Conservation (phyloP, 2,888 invertebrate species). For the Himalopsyche tibetana region DNA sequence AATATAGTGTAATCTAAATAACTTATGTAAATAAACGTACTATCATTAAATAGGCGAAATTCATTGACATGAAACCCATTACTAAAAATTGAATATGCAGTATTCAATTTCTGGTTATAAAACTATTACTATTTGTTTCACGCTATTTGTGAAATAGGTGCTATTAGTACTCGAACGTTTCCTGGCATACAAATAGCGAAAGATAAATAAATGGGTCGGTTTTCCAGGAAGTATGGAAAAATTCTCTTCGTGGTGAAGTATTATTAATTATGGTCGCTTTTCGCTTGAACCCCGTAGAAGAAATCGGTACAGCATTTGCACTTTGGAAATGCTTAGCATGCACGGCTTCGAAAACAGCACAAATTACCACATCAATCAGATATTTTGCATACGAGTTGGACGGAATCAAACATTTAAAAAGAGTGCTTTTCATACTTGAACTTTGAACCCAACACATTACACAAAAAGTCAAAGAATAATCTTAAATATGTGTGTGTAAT, state of each 20-base stretch:
- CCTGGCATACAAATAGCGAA: not conserved
- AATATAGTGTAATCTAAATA: too few relatives aligned
- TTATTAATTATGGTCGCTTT: slow-evolving; percentile 10
- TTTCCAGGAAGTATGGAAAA: slow-evolving; percentile 1
- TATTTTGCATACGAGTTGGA: slow-evolving; percentile 15
- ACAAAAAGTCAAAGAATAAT: too few relatives aligned
- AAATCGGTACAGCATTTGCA: not conserved
- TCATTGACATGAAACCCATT: not conserved
- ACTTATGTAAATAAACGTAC: too few relatives aligned
- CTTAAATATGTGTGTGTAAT: too few relatives aligned
- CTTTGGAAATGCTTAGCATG: not conserved
- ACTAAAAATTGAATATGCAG: not conserved
- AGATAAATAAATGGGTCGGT: not conserved
- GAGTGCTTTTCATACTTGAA: too few relatives aligned
- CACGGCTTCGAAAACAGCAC: slow-evolving; percentile 12
- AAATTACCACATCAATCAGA: slow-evolving; percentile 9
- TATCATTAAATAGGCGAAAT: not conserved
- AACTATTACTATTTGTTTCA: not conserved
- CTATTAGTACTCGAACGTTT: not conserved
- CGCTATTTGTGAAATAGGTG: slow-evolving; percentile 6
- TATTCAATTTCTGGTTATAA: not conserved
- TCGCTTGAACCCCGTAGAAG: not conserved
- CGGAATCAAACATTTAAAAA: too few relatives aligned
- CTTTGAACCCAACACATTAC: too few relatives aligned
- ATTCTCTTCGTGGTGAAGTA: not conserved